Base-by-base conservation (phyloP, 1,140 invertebrate genomes). In the Pomacea maculata region DNA sequence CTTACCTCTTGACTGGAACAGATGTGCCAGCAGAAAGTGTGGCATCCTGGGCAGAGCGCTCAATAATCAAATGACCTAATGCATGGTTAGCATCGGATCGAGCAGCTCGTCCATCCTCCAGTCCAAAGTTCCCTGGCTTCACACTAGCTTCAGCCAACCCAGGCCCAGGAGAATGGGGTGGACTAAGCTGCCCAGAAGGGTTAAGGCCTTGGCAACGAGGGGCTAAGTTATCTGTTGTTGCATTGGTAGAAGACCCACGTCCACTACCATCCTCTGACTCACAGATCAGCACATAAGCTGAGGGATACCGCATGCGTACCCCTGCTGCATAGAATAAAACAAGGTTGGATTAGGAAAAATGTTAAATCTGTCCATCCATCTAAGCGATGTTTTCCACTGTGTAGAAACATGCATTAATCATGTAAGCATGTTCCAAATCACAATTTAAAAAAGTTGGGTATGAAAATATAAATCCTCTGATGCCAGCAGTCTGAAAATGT, bases 251-350 rank as follows among this genome's bases (percentile, higher is more conserved):
- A 80, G 82, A 81, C 65, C 75, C 54, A 76, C 80, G 76, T 1
- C 82, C 64, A 45, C 72, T 72, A 6, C 80, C n/a, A 84, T 95
- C 95, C 90, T 97, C 96, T 93, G 96, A 94, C 89, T 98, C 96
- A 84, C 96, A 97, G 82, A 97, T 94, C 87, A 98, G 93, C 83
- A 98, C 96, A 92, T 97, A 99, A 92, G 95, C 96, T 34, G 95
- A 95, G 34, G 97, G 97, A 93, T 99, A 98, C 84, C 96, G 94
- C 96, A 99, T 96, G 88, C 96, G 95, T 79, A 96, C 95, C 79
- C 96, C 96, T 89, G 96, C 97, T 92, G 90, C 87, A 81, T 71
- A 54, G 76, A 77, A 52, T 21, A 25, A 15, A 81, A 21, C 14
- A 52, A 71, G 63, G 17, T n/a, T 77, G 34, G 4, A 10, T 77